These are phyloP conservation scores for Carterocephalus palaemon DNA, from an alignment of 2,888 invertebrate species.

Conservation along the genomic window DNA sequence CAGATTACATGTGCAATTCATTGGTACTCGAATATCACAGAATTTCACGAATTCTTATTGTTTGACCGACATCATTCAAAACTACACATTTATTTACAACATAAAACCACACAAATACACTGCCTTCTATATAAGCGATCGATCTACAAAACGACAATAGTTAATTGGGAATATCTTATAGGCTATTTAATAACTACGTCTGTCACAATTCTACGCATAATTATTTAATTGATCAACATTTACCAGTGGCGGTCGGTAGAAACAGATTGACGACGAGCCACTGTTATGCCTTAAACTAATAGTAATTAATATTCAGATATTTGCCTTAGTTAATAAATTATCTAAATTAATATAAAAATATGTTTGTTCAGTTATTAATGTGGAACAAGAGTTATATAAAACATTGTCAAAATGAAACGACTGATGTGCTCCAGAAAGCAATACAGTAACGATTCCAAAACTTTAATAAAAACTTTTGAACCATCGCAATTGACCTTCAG, in stretches of 20 bases:
- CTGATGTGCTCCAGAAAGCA: slow-evolving; percentile 52
- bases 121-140: slow-evolving; percentile 17
- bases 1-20: slow-evolving; percentile 29
- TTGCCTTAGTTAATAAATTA: slow-evolving; percentile 24
- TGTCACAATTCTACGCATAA: slow-evolving; percentile 17
- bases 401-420: slow-evolving; percentile 35
- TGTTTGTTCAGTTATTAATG: slow-evolving; percentile 37
- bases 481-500: slow-evolving; percentile 66
- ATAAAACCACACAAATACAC: slow-evolving; percentile 21
- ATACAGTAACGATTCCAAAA: slow-evolving; percentile 35
- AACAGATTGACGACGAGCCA: slow-evolving; percentile 30
- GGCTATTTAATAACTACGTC: slow-evolving; percentile 21
- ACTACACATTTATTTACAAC: slow-evolving; percentile 38
- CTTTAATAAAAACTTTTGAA: slow-evolving; percentile 57
- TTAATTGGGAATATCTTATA: slow-evolving; percentile 27
- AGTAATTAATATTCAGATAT: slow-evolving; percentile 18
- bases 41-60: slow-evolving; percentile 31
- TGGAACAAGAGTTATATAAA: slow-evolving; percentile 45
- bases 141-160: slow-evolving; percentile 19
- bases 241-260: slow-evolving; percentile 21
- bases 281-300: slow-evolving; percentile 18
- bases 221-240: slow-evolving; percentile 16
- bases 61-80: slow-evolving; percentile 24
- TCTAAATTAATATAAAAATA: slow-evolving; percentile 34
- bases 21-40: slow-evolving; percentile 40